Conservation (phyloP, 1,140 invertebrate species). For the Brachionus paranguensis region DNA sequence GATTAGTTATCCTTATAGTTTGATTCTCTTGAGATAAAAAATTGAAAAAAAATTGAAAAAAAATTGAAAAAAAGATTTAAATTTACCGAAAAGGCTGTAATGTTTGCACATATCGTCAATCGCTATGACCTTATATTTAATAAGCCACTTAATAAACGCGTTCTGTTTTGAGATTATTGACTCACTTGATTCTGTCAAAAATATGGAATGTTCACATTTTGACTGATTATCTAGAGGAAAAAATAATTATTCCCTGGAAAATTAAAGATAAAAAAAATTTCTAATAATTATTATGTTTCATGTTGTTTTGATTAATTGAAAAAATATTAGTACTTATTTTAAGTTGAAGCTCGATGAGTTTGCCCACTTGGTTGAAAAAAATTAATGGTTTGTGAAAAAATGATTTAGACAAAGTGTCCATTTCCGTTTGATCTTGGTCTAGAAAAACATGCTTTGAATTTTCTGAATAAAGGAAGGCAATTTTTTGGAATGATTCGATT, state of each 20-base stretch:
- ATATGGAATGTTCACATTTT: not conserved
- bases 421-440: not conserved
- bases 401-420: not conserved
- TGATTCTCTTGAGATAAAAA: constrained; percentile 2
- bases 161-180: not conserved
- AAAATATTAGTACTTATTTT: not conserved
- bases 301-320: not conserved
- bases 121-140: not conserved
- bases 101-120: not conserved
- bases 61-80: not conserved
- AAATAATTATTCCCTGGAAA: not conserved
- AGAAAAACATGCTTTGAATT: not conserved
- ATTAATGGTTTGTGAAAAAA: constrained; percentile 9
- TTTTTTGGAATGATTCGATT: not conserved
- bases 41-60: not conserved
- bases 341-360: not conserved
- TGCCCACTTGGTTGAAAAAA: not conserved
- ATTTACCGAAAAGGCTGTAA: not conserved
- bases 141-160: not conserved
- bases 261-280: too few relatives aligned
- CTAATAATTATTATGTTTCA: not conserved
- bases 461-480: not conserved
- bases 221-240: constrained; percentile 10
- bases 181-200: not conserved
- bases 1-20: not conserved